Evolutionary conservation across 1,140 invertebrate species (phyloP).

Genomic region (Eriocheir sinensis): DNA sequence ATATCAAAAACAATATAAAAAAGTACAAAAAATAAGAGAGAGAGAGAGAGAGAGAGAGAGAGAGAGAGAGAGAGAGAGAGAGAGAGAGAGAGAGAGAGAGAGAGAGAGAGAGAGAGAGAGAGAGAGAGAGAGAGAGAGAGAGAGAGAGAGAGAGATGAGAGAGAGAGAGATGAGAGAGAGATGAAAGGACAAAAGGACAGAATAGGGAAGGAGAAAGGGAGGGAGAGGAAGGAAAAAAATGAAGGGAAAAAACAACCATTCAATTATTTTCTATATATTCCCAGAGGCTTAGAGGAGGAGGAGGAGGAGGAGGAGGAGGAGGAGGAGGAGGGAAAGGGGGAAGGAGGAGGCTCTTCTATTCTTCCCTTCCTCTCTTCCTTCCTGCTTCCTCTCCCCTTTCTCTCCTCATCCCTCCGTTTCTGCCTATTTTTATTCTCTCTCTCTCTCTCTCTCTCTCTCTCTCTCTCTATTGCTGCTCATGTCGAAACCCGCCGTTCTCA

Average conservation of each 20-base stretch:
- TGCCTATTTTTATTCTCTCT: no score
- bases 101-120: slow-evolving; percentile 36
- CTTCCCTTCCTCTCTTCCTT: neutral
- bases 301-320: no score
- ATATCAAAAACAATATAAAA: neutral
- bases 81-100: slow-evolving; percentile 44
- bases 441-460: neutral
- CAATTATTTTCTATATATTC: neutral
- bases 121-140: no score
- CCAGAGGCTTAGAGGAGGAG: neutral
- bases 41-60: slow-evolving; percentile 45
- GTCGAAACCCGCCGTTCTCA: no score
- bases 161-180: no score
- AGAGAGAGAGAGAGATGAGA: no score
- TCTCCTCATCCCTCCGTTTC: no score
- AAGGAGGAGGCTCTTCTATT: neutral
- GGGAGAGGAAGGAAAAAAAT: no score
- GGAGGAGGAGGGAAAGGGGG: neutral
- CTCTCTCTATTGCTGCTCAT: no score
- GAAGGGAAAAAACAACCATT: neutral
- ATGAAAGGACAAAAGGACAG: neutral
- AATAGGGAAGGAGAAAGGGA: no score
- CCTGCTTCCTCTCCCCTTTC: neutral
- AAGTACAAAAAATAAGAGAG: neutral
- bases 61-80: no score